Conservation (phyloP, 1,140 invertebrate species). For the Ips nitidus region DNA sequence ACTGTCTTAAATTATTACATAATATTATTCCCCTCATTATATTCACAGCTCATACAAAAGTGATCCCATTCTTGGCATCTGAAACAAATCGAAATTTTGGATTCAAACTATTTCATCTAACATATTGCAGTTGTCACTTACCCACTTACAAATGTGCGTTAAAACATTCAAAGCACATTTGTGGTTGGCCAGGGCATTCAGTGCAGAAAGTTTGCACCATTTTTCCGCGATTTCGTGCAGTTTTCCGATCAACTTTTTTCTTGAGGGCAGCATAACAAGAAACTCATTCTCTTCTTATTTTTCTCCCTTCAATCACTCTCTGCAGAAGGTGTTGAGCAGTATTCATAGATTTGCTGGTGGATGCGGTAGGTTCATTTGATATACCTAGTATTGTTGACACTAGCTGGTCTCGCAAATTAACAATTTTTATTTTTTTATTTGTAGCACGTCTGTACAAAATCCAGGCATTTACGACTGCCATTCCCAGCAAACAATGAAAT, state of each 20-base stretch:
- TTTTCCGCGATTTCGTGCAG: slow-evolving; percentile 1
- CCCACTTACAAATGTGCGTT: neutral
- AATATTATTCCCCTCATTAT: too few relatives aligned
- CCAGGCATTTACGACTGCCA: slow-evolving; percentile 17
- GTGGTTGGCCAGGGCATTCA: slow-evolving; percentile 15
- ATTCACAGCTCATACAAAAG: too few relatives aligned
- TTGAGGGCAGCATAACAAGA: neutral
- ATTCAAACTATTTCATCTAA: too few relatives aligned
- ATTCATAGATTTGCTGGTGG: neutral
- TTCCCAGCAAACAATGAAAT: slow-evolving; percentile 43
- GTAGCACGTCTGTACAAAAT: neutral
- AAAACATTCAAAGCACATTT: slow-evolving; percentile 25
- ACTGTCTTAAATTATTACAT: too few relatives aligned
- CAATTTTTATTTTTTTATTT: neutral
- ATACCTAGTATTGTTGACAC: neutral
- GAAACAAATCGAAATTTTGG: too few relatives aligned
- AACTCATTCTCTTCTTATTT: neutral
- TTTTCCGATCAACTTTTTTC: neutral
- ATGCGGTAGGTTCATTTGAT: neutral
- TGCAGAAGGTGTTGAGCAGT: neutral
- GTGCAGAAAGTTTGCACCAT: slow-evolving; percentile 11
- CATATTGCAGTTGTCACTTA: too few relatives aligned
- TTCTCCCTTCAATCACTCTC: neutral
- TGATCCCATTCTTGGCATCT: too few relatives aligned
- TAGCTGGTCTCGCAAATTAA: neutral